Evolutionary conservation across 1,140 invertebrate species (phyloP).

Genomic region (Ephestia elutella): DNA sequence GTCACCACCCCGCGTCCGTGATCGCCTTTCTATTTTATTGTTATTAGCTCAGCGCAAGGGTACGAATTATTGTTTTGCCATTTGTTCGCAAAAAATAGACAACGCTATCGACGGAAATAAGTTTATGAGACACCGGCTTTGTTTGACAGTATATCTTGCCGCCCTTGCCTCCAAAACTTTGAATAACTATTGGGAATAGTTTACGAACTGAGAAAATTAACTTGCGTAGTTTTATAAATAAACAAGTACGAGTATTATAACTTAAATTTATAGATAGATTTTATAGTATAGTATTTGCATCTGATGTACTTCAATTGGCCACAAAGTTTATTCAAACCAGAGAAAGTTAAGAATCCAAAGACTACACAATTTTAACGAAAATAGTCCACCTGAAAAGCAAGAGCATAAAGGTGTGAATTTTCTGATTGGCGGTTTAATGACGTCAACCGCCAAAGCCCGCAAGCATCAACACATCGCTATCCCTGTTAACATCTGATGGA

Average conservation of each 20-base stretch:
- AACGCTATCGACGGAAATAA: slow-evolving; percentile 23
- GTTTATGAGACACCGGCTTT: slow-evolving; percentile 14
- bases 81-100: slow-evolving; percentile 56
- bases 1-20: slow-evolving; percentile 56
- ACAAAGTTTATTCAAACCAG: no score
- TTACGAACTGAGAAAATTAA: background rate
- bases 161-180: background rate
- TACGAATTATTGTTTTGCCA: slow-evolving; percentile 70
- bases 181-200: background rate
- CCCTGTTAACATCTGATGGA: slow-evolving; percentile 41
- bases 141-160: background rate
- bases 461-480: slow-evolving; percentile 30
- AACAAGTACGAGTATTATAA: no score
- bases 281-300: no score
- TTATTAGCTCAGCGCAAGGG: slow-evolving; percentile 68
- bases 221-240: background rate
- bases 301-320: background rate
- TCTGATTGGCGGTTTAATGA: slow-evolving; percentile 1
- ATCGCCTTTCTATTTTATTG: slow-evolving; percentile 72
- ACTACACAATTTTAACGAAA: no score
- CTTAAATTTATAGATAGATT: no score
- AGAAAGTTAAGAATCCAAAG: no score
- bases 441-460: slow-evolving; percentile 33
- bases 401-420: background rate
- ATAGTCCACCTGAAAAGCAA: background rate